These are phyloP conservation scores for Lepisosteus osseus DNA, from an alignment of 2,113 vertebrate genomes.

Conservation along the genomic window DNA sequence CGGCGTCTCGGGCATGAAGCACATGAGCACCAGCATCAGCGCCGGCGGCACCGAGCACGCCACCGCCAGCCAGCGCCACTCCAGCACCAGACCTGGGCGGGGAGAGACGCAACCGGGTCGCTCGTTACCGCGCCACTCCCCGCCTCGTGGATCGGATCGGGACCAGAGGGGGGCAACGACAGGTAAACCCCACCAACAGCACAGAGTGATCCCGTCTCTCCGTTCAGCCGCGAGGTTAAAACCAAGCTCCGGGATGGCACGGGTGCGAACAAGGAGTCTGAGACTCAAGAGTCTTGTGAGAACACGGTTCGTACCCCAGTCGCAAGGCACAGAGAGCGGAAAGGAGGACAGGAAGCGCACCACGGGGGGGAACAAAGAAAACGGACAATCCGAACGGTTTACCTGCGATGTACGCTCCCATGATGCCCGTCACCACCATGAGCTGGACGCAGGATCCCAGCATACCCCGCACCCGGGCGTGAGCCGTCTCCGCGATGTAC, in stretches of 20 bases:
- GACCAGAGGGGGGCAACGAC: neutral
- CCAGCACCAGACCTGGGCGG: slow-evolving; percentile 63
- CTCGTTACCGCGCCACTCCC: no score
- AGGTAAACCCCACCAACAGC: neutral
- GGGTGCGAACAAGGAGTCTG: no score
- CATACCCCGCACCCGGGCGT: slow-evolving; percentile 77
- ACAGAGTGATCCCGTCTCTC: no score
- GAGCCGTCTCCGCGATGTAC: slow-evolving; percentile 87
- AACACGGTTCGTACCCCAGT: no score
- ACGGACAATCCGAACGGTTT: slow-evolving; percentile 1
- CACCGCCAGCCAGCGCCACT: slow-evolving; percentile 90
- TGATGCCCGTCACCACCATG: slow-evolving; percentile 89
- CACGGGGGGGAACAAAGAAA: no score
- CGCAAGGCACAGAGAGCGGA: no score
- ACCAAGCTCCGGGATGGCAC: no score
- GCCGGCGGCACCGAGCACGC: slow-evolving; percentile 72
- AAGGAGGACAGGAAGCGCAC: no score
- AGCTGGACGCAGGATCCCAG: slow-evolving; percentile 89
- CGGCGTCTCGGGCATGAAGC: slow-evolving; percentile 87
- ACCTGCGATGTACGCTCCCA: slow-evolving; percentile 87
- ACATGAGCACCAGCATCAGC: slow-evolving; percentile 78
- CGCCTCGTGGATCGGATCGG: neutral
- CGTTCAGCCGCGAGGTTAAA: no score
- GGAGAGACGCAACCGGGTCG: neutral
- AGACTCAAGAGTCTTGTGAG: no score